A percentile compares a stretch with the other conserved stretches of the same genome.
These are phyloP conservation scores for Centropus bengalensis DNA, from an alignment of 2,113 vertebrate species.

Conservation along the genomic window DNA sequence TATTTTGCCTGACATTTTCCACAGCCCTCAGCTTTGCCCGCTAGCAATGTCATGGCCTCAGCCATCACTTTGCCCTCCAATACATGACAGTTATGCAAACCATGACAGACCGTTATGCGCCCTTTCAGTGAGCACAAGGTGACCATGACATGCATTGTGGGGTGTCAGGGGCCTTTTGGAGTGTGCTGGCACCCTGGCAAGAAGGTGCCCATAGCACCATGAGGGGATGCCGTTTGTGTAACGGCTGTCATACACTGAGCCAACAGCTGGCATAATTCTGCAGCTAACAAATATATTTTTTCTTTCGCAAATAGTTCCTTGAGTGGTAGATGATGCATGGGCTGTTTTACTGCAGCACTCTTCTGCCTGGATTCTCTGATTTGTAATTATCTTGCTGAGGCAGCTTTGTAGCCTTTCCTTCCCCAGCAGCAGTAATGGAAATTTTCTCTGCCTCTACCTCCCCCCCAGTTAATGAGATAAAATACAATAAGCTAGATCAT, in stretches of 20 bases:
- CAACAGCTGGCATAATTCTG: constrained; percentile 3
- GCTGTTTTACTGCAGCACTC: neutral
- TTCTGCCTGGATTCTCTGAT: neutral
- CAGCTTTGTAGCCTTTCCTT: neutral
- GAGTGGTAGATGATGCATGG: neutral
- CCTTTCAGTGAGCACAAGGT: neutral
- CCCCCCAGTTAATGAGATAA: neutral
- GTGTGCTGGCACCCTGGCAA: accelerated
- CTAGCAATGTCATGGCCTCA: neutral
- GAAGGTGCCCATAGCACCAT: neutral
- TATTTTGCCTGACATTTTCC: neutral
- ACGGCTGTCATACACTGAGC: accelerated
- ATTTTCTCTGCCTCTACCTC: neutral
- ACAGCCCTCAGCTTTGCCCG: neutral
- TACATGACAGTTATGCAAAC: neutral
- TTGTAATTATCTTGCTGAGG: neutral
- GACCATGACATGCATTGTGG: neutral
- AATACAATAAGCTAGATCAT: accelerated
- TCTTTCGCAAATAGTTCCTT: constrained; percentile 6
- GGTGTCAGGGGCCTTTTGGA: neutral
- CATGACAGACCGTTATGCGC: neutral
- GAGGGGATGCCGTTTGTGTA: accelerated
- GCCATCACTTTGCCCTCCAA: neutral
- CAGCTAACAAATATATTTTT: neutral
- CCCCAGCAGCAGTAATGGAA: accelerated